These are phyloP conservation scores for Pandemis heparana DNA, from an alignment of 2,888 invertebrate genomes.

Conservation along the genomic window DNA sequence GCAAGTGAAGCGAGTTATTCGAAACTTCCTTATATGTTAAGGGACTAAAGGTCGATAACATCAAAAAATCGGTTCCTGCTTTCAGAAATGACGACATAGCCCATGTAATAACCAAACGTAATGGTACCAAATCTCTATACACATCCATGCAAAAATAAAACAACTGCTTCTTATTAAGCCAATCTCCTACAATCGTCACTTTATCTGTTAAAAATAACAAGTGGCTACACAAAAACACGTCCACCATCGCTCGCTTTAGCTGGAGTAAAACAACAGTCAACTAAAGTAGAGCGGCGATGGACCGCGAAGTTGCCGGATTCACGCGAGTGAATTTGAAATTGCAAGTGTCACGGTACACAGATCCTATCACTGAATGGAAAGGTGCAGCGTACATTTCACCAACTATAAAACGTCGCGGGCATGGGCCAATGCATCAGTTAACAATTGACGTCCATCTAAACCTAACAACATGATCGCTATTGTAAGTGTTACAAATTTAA, in stretches of 20 bases:
- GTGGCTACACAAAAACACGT: neutral
- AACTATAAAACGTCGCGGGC: slow-evolving; percentile 79
- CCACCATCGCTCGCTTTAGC: slow-evolving; percentile 50
- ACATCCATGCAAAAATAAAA: slow-evolving; percentile 64
- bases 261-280: fast-evolving
- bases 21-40: slow-evolving; percentile 9
- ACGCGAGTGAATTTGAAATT: slow-evolving; percentile 36
- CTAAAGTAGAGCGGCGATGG: slow-evolving; percentile 51
- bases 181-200: slow-evolving; percentile 59
- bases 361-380: slow-evolving; percentile 82
- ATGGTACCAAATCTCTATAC: slow-evolving; percentile 53
- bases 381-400: slow-evolving; percentile 78
- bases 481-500: slow-evolving; percentile 67
- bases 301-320: slow-evolving; percentile 20
- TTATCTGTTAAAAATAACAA: slow-evolving; percentile 47
- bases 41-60: slow-evolving; percentile 2
- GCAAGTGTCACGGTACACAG: slow-evolving; percentile 53
- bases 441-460: slow-evolving; percentile 71
- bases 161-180: slow-evolving; percentile 54
- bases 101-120: slow-evolving; percentile 56
- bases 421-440: slow-evolving; percentile 73
- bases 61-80: slow-evolving; percentile 20
- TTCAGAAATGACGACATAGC: slow-evolving; percentile 27
- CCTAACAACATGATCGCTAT: slow-evolving; percentile 81
- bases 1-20: neutral